Conservation (phyloP, 1,140 invertebrate genomes). For the Oreohelix idahoensis region DNA sequence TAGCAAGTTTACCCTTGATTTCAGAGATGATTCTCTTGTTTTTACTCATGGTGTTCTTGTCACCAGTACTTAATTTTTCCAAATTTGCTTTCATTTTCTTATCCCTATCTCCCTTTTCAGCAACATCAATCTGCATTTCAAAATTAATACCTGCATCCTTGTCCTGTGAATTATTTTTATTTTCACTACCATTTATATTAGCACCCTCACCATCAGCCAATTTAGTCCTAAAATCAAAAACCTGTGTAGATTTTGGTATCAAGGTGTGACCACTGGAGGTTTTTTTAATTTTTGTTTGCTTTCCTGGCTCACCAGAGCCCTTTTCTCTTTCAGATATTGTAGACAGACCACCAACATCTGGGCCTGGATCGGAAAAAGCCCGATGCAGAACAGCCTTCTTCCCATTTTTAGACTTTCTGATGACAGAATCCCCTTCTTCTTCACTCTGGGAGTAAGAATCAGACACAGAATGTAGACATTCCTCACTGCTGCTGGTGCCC, state of each 20-base stretch:
- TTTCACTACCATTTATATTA: neutral
- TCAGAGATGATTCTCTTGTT: conserved; percentile 37
- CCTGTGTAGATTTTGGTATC: neutral
- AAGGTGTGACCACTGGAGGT: neutral
- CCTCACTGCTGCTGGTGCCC: conserved; percentile 57
- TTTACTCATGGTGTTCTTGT: conserved; percentile 15
- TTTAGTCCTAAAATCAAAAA: conserved; percentile 46
- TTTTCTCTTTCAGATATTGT: neutral
- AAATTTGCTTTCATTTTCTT: neutral
- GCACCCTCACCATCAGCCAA: neutral
- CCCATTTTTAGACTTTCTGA: neutral
- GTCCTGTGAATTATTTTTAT: neutral
- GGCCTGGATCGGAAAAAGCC: conserved; percentile 23
- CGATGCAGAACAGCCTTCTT: neutral
- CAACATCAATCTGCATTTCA: neutral
- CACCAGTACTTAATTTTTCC: neutral
- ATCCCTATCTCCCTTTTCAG: neutral
- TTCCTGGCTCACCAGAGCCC: conserved; percentile 2
- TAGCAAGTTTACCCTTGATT: conserved; percentile 34
- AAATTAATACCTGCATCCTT: neutral
- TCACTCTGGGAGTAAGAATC: conserved; percentile 40
- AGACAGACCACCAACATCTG: neutral
- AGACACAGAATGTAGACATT: conserved; percentile 38
- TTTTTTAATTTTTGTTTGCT: neutral
- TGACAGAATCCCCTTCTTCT: conserved; percentile 31